A percentile compares a stretch with the other conserved stretches of the same genome.
phyloP scores from a whole-genome alignment of 2,797 vertebrate genomes.

The Pampus argenteus region DNA sequence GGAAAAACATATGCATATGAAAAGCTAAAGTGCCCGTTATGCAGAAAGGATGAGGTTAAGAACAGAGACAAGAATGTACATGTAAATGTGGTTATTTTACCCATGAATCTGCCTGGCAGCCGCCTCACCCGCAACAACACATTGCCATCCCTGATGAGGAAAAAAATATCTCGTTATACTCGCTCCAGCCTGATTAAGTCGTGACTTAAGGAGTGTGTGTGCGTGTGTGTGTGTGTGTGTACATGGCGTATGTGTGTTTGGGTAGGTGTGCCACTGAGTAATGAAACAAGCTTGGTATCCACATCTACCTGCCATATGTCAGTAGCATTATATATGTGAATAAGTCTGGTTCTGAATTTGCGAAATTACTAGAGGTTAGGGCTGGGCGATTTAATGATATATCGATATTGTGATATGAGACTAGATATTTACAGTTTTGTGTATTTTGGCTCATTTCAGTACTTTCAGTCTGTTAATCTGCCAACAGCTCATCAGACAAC shows the following conservation, averaged over 20 bases:
- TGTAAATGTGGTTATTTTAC: slow-evolving; percentile 32
- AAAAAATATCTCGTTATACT: slow-evolving; percentile 59
- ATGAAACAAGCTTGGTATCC: slow-evolving; percentile 16
- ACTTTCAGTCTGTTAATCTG: not conserved
- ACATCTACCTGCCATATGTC: slow-evolving; percentile 1
- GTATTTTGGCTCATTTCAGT: too few species aligned
- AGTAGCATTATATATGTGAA: not conserved
- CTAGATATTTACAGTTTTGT: not conserved
- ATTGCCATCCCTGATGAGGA: slow-evolving; percentile 39
- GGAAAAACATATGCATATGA: not conserved
- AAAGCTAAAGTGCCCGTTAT: not conserved
- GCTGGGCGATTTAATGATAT: too few species aligned
- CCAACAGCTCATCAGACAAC: too few species aligned
- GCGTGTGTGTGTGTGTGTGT: slow-evolving; percentile 1
- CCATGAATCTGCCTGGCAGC: slow-evolving; percentile 44
- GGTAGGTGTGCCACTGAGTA: slow-evolving; percentile 34
- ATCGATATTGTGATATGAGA: too few species aligned
- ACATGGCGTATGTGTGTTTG: slow-evolving; percentile 1
- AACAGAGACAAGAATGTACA: slow-evolving; percentile 39
- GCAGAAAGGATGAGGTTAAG: slow-evolving; percentile 42
- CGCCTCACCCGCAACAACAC: slow-evolving; percentile 43
- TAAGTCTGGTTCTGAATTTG: not conserved
- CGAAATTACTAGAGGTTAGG: too few species aligned
- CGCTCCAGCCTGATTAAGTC: slow-evolving; percentile 41
- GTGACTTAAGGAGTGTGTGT: slow-evolving; percentile 12